Conservation (phyloP, 92 coral and sea anemone species). For the Siderastrea radians region DNA sequence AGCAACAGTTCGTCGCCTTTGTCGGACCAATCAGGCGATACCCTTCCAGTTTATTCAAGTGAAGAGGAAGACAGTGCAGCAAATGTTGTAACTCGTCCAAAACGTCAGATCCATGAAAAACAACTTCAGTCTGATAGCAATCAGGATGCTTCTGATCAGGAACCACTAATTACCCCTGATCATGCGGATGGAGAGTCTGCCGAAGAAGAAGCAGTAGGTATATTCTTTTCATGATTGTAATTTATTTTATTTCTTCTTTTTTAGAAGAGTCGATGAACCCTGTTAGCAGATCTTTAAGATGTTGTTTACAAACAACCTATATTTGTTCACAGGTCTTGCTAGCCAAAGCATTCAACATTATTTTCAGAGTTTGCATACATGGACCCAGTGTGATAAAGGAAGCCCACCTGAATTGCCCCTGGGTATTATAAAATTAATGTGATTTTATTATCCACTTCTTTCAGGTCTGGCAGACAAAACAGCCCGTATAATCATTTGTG, state of each 20-base stretch:
- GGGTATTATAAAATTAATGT: neutral
- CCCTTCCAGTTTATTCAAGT: constrained; percentile 1
- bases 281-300: too few relatives aligned
- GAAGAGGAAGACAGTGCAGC: neutral
- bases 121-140: neutral
- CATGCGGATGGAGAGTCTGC: neutral
- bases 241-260: neutral
- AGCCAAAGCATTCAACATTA: neutral
- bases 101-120: neutral
- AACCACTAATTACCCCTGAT: neutral
- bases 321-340: neutral
- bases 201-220: neutral
- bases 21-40: neutral
- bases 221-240: neutral
- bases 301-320: neutral
- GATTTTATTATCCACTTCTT: neutral
- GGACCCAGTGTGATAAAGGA: neutral
- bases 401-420: neutral
- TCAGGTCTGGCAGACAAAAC: neutral
- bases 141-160: neutral
- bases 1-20: neutral
- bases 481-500: neutral
- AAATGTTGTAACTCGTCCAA: neutral
- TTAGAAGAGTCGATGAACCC: neutral
- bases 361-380: neutral